Evolutionary conservation across 2,113 vertebrate species (phyloP), one percentile per base, ranked within the genome.

Genomic region (Carettochelys insculpta): DNA sequence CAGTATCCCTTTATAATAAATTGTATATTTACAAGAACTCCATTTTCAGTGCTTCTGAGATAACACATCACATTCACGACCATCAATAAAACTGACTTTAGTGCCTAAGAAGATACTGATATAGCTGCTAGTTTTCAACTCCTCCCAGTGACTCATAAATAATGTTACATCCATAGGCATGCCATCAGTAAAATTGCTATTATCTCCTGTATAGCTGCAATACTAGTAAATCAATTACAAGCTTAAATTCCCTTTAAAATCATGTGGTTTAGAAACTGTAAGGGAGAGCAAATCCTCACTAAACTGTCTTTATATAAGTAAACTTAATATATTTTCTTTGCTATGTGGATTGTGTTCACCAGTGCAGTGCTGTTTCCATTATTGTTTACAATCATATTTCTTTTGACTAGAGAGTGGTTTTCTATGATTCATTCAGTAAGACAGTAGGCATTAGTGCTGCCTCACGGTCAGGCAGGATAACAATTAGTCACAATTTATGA

Each of bases 1-100:
- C 31, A 86, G 19, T 48, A 48, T 84, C 87, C 6, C 83, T 90
- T 83, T 51, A 24, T 82, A 94, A 90, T 87, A 95, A 95, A 95
- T 85, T 88, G 17, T 43, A 9, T 92, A 71, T 90, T 95, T 95
- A 80, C 87, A 86, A 91, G 43, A 79, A 41, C 41, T 96, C 81
- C 24, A 47, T 94, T 96, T 96, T 79, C 54, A 87, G 29, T 91
- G 27, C 95, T 3, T 92, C 50, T 96, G 73, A 96, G 87, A 87
- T 41, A 86, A 71, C 90, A 78, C n/a, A 86, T 94, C 5, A 73
- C 84, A 77, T 89, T 96, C 86, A 91, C 86, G 85, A 11, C 58
- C 81, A 93, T 91, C 82, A 94, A 84, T 92, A 97, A 96, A 96
- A 95, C 58, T 94, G 89, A 93, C 52, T 94, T 95, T 75, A 31